Base-by-base conservation (phyloP, 1,140 invertebrate species). In the Telenomus remus region DNA sequence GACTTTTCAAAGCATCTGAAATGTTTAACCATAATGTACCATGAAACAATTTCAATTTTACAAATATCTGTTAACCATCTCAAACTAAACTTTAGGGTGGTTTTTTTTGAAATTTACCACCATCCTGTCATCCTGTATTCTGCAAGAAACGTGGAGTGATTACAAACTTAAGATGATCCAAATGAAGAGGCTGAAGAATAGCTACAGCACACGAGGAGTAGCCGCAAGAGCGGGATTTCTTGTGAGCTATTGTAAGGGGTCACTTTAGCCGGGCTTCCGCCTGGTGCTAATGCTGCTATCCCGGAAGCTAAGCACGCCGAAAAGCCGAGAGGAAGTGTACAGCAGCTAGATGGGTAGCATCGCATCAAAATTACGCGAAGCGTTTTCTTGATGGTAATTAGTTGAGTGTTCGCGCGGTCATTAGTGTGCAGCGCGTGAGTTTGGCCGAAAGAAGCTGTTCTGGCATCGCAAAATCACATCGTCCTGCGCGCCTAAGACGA, bases 381-480 rank as follows among this genome's bases (percentile, higher is more conserved):
- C 59, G 54, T 75, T 75, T 75, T 75, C 65, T 75, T 63, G 53
- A 69, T 68, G 59, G 72, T 75, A 75, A 68, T 75, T 75, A 75
- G 72, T 69, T 68, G 72, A 53, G 54, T 68, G 72, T 64, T 56
- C 48, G 49, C 47, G 54, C 47, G 68, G 64, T 68, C 72, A 75
- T 75, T 75, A 75, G 59, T 39, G 51, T 7, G 44, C 19, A 46
- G 39, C 60, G 57, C 46, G n/a, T 19, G 70, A 73, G 70, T 74
- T 68, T 51, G 51, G 13, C 33, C 34, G 37, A 16, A 75, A 61
- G 56, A 68, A 61, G 50, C 19, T 9, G 27, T 57, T 34, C 39
- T 5, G 46, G 14, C 34, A 57, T 68, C 27, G 46, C 34, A 50
- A 63, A 69, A 74, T 74, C 71, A 68, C 63, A 74, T 68, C 68